Conservation (phyloP, 2,797 vertebrate genomes). For the Heterohyrax brucei region DNA sequence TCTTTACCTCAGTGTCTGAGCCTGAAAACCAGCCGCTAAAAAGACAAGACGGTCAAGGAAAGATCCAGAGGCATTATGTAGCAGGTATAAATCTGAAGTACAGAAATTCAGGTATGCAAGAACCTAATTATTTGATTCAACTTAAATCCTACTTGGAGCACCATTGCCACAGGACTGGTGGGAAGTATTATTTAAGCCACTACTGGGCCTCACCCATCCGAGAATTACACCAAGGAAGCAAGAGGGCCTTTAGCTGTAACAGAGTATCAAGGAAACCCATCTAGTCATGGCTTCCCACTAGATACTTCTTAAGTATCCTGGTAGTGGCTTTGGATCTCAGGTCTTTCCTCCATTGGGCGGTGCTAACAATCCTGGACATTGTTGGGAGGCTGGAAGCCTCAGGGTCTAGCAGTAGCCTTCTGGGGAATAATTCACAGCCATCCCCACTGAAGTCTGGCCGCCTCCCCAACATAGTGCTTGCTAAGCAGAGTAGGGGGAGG, state of each 20-base stretch:
- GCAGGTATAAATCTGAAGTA: conserved; percentile 22
- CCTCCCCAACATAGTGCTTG: background rate
- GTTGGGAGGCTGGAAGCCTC: background rate
- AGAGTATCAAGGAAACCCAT: background rate
- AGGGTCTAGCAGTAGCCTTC: background rate
- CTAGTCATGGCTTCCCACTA: background rate
- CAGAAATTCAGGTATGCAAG: conserved; percentile 20
- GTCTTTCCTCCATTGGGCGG: background rate
- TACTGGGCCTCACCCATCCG: background rate
- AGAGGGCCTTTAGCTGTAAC: background rate
- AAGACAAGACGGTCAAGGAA: conserved; percentile 41
- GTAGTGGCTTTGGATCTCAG: background rate
- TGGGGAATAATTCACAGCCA: background rate
- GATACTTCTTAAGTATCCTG: background rate
- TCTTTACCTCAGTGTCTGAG: background rate
- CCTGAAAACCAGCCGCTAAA: conserved; percentile 39
- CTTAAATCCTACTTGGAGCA: background rate
- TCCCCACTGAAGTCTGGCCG: background rate
- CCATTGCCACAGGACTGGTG: background rate
- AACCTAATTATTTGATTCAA: background rate
- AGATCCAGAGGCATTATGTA: conserved; percentile 25
- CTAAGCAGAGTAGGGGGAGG: background rate
- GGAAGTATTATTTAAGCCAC: conserved; percentile 25
- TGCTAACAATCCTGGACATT: background rate
- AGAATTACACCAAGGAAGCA: background rate